Conservation (phyloP, 2,888 invertebrate species). For the Achlya flavicornis region DNA sequence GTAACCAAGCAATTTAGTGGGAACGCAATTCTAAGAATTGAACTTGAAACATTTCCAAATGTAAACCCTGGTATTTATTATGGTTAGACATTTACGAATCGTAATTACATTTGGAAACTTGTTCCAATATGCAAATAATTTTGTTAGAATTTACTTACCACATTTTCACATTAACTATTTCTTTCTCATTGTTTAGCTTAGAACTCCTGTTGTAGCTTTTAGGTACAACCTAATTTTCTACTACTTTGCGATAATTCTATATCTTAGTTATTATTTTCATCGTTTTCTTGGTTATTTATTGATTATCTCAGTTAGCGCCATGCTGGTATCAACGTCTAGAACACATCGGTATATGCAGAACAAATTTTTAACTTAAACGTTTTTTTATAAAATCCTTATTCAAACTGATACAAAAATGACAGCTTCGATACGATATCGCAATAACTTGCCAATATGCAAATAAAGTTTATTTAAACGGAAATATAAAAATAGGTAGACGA, state of each 20-base stretch:
- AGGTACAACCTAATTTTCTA: too few species aligned
- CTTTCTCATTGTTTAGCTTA: neutral
- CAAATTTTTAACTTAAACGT: neutral
- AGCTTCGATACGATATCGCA: neutral
- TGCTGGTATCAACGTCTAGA: too few species aligned
- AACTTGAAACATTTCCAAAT: neutral
- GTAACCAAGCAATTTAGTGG: neutral
- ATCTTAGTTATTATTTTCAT: too few species aligned
- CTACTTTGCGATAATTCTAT: too few species aligned
- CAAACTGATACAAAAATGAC: neutral
- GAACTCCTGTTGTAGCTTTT: too few species aligned
- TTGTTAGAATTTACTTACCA: neutral
- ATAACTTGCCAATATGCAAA: constrained; percentile 2
- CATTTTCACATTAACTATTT: neutral
- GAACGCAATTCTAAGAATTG: neutral
- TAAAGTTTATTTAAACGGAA: neutral
- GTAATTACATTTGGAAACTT: neutral
- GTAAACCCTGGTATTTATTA: neutral
- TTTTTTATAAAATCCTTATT: neutral
- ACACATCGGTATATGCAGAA: too few species aligned
- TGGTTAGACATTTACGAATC: constrained; percentile 1
- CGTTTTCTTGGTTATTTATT: too few species aligned
- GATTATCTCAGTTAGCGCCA: too few species aligned
- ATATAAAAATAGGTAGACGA: neutral
- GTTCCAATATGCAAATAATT: neutral